phyloP scores from a whole-genome alignment of 2,888 invertebrate genomes.

The Esperia sulphurella region DNA sequence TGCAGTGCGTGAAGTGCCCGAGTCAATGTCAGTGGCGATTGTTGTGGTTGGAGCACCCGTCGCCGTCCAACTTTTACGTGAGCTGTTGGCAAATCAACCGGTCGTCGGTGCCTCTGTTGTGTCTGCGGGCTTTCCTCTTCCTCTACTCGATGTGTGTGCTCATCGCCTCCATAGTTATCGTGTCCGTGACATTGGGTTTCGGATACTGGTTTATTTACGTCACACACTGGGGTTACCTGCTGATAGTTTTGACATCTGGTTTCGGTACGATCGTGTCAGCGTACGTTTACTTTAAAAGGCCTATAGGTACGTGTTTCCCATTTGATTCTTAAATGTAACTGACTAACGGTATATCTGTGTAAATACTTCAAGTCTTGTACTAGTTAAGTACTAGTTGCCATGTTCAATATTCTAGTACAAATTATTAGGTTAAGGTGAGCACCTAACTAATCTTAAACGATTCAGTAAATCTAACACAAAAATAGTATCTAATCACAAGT shows the following conservation, averaged over 20 bases:
- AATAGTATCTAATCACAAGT: too few relatives aligned
- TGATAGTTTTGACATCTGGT: constrained; percentile 43
- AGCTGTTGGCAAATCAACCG: constrained; percentile 55
- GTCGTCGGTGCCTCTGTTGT: constrained; percentile 42
- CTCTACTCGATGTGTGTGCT: constrained; percentile 44
- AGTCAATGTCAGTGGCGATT: constrained; percentile 42
- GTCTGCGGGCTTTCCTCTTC: constrained; percentile 44
- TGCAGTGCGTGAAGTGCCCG: constrained; percentile 31
- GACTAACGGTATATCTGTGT: too few relatives aligned
- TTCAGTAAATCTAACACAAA: too few relatives aligned
- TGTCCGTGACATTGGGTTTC: constrained; percentile 36
- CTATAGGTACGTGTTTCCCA: constrained; percentile 41
- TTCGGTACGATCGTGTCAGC: constrained; percentile 50
- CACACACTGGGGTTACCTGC: constrained; percentile 64
- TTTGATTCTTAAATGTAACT: too few relatives aligned
- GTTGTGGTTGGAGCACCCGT: constrained; percentile 43
- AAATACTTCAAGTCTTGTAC: too few relatives aligned
- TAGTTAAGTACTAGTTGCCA: too few relatives aligned
- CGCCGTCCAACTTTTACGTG: constrained; percentile 54
- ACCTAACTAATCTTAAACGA: neutral
- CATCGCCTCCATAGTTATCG: constrained; percentile 30
- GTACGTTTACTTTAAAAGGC: constrained; percentile 41
- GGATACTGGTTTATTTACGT: constrained; percentile 69
- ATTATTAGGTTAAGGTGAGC: neutral
- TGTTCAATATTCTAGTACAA: neutral